Conservation (phyloP, 1,140 invertebrate species). For the Bicyclus anynana region DNA sequence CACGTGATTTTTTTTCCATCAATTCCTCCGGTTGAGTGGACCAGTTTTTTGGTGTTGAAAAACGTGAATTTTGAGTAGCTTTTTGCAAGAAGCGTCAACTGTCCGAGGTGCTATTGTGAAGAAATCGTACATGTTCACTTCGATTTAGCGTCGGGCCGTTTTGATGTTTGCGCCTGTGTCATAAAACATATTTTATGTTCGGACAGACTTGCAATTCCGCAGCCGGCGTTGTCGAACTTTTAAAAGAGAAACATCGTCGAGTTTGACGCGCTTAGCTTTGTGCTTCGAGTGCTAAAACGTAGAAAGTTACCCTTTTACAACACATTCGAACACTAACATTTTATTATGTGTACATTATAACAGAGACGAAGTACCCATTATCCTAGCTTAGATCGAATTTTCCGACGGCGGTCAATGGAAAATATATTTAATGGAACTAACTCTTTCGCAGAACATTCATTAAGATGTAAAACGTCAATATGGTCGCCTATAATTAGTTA, state of each 20-base stretch:
- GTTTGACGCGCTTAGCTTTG: constrained; percentile 47
- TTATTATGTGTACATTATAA: constrained; percentile 15
- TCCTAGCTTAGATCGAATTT: neutral
- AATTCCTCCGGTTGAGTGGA: constrained; percentile 28
- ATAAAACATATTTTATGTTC: constrained; percentile 73
- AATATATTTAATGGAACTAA: constrained; percentile 7
- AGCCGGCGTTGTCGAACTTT: constrained; percentile 51
- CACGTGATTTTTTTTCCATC: constrained; percentile 49
- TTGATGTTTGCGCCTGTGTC: constrained; percentile 55
- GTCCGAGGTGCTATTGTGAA: constrained; percentile 13
- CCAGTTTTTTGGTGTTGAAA: constrained; percentile 31
- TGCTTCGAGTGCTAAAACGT: constrained; percentile 56
- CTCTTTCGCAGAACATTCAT: constrained; percentile 18
- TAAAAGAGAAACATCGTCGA: constrained; percentile 56
- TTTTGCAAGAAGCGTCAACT: constrained; percentile 10
- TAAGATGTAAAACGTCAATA: constrained; percentile 15
- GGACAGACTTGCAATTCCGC: constrained; percentile 46
- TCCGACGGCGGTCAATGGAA: constrained; percentile 2
- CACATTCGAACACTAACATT: constrained; percentile 12
- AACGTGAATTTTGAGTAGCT: constrained; percentile 13
- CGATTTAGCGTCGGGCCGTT: constrained; percentile 57
- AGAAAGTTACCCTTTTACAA: constrained; percentile 57
- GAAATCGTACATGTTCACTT: constrained; percentile 27
- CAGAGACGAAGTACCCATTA: neutral
- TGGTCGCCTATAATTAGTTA: constrained; percentile 13